phyloP scores from a whole-genome alignment of 2,888 invertebrate genomes.

The Pammene fasciana region DNA sequence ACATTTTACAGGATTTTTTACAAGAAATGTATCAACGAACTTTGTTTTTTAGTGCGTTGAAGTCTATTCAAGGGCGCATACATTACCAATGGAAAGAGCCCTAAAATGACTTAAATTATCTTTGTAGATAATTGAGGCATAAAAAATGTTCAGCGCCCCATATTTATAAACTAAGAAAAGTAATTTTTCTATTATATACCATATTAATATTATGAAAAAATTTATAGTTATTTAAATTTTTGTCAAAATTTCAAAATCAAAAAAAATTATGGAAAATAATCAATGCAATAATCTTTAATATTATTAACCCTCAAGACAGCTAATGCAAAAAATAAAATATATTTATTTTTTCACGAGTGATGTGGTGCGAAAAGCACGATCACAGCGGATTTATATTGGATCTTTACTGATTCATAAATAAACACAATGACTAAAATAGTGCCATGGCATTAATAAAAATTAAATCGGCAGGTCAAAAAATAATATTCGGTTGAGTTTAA shows the following conservation, averaged over 20 bases:
- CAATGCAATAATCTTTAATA: background rate
- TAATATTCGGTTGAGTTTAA: background rate
- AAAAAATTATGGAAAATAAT: no score
- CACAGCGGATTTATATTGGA: background rate
- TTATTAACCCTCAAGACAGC: background rate
- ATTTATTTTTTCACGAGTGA: background rate
- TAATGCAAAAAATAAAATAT: no score
- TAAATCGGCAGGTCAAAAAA: background rate
- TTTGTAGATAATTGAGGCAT: no score
- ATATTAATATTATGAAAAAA: no score
- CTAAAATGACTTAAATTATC: background rate
- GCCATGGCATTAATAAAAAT: no score
- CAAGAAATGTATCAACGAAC: slow-evolving; percentile 43
- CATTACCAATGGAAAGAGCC: background rate
- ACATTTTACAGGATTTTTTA: background rate
- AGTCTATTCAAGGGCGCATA: slow-evolving; percentile 80
- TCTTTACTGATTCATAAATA: slow-evolving; percentile 6
- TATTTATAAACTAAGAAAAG: no score
- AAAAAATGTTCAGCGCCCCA: no score
- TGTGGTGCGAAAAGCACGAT: background rate
- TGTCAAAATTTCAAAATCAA: no score
- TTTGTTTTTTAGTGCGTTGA: slow-evolving; percentile 71
- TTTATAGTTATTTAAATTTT: no score
- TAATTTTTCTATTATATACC: no score
- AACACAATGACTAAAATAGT: background rate